Conservation (phyloP, 2,113 vertebrate species). For the Melanotaenia duboulayi region DNA sequence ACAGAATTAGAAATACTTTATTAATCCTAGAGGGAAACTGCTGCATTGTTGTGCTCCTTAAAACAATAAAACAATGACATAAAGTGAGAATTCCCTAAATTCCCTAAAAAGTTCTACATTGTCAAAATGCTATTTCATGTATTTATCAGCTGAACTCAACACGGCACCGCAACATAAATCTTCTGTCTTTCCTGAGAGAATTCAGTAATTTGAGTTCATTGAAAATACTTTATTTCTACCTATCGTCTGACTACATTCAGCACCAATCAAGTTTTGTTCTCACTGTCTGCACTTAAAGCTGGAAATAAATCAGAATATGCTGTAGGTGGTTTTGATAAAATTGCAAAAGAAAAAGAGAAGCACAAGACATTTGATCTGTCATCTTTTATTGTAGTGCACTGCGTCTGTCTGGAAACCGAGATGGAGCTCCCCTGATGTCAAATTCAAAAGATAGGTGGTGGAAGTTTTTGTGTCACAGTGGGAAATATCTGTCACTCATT, state of each 20-base stretch:
- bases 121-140: too few relatives aligned
- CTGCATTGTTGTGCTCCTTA: too few relatives aligned
- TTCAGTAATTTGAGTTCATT: not conserved
- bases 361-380: not conserved
- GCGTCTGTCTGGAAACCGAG: not conserved
- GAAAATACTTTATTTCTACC: not conserved
- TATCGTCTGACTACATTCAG: not conserved
- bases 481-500: constrained; percentile 7
- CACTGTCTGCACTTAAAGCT: not conserved
- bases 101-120: too few relatives aligned
- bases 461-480: constrained; percentile 4
- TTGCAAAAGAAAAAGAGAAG: not conserved
- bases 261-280: not conserved
- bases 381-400: not conserved
- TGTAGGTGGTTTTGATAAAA: not conserved
- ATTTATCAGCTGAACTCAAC: too few relatives aligned
- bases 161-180: too few relatives aligned
- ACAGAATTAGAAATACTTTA: too few relatives aligned
- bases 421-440: constrained; percentile 7
- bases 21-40: too few relatives aligned
- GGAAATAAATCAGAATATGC: not conserved
- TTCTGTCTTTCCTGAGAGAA: not conserved
- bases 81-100: too few relatives aligned
- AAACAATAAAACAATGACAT: too few relatives aligned
- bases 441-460: not conserved